Base-by-base conservation (phyloP, 2,113 vertebrate species). In the Hippopotamus amphibius region DNA sequence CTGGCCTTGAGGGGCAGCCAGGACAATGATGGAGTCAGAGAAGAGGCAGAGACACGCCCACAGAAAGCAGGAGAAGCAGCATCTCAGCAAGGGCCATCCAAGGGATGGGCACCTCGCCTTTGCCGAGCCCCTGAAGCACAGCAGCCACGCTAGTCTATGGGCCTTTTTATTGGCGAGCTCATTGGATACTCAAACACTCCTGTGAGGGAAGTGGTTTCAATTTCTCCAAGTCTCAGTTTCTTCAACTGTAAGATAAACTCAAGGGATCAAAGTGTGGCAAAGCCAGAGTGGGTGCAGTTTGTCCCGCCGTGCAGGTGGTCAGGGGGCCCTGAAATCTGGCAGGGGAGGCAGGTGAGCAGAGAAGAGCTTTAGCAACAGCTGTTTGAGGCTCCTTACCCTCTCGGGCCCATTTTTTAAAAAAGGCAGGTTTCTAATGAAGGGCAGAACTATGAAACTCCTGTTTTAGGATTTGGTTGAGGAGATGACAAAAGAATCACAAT, bases 381-480 rank as follows among this genome's bases (percentile, higher is more conserved):
- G 17, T 57, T 19, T 1, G 37, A 91, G n/a, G 41, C 28, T 22
- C 33, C 50, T 74, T 16, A 12, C 61, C 11, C 16, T 85, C 66
- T 66, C 7, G 17, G 65, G 14, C 22, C 7, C 55, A 59, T 50
- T 43, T 76, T 76, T 65, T 41, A 43, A 90, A 41, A 82, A 88
- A 55, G 16, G 7, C 88, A 82, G 50, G 12, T 83, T 94, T 85
- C 50, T 46, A 65, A 66, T 65, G 37, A 88, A 65, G 33, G 37
- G 61, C n/a, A 80, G 86, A 83, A 6, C 59, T 72, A 33, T 89
- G 41, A 59, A 76, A 81, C 90, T 59, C 28, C 80, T 76, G 26
- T 55, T 87, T 89, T 46, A 95, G 76, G 79, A 89, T 71, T 72
- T 97, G 86, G 55, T 83, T 89, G 69, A 76, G 88, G 76, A 83